Percentiles rank a stretch among this genome's conserved stretches.
phyloP scores from a whole-genome alignment of 2,113 vertebrate genomes.

The Macaca fascicularis region T2T-MFA8v1.1 NC_088386.1:83533001-83533500 shows the following conservation, averaged over 20 bases:
- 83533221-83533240: no score
- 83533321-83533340: background rate
- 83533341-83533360: background rate
- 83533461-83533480: background rate
- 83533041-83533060: background rate
- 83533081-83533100: background rate
- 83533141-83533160: no score
- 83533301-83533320: background rate
- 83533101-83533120: no score
- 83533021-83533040: background rate
- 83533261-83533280: no score
- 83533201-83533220: no score
- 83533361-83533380: background rate
- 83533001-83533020: background rate
- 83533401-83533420: background rate
- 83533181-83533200: no score
- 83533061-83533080: background rate
- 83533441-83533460: background rate
- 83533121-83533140: no score
- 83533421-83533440: background rate
- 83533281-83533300: no score
- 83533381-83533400: background rate
- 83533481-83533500: background rate
- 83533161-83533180: no score
- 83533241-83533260: no score